Evolutionary conservation across 2,888 invertebrate genomes (phyloP), one percentile per base, ranked within the genome.

Genomic region (Eremobia ochroleuca): DNA sequence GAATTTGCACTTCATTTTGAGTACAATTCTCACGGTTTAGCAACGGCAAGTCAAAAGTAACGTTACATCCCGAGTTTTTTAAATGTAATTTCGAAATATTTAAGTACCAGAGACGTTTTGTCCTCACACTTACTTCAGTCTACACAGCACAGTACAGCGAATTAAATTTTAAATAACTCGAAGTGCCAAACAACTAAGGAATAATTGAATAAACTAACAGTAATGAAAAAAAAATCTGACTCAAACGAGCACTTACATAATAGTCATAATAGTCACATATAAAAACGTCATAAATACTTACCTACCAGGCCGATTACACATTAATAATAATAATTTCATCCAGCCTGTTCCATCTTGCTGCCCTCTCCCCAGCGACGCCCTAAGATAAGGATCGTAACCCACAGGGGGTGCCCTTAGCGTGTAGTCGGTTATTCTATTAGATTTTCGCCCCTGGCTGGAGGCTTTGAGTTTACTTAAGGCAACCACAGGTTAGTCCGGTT

Each of bases 11-110:
- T 68, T 25, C 0, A 52, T 68, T 73, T 25, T 15, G 15, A 40
- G 8, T 52, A 28, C 49, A 40, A 52, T 61, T 61, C 68, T 28
- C 52, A 62, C 52, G 11, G 43, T 68, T 52, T 43, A 4, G 6
- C 31, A 43, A 52, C 21, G 37, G 66, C 13, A 76, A 49, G 11
- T 40, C 6, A 1, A 25, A 46, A 75, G 18, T 68, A n/a, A 76
- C 11, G 31, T 49, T 21, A 25, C n/a, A 62, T 75, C 58, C 46
- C 49, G 15, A 43, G 43, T 43, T 43, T 43, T 43, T 43, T 15
- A 43, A 62, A 72, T 4, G 4, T 34, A 55, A 28, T 74, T 31
- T 55, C 5, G 4, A 18, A 55, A 72, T 37, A 25, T 18, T 21
- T n/a, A 46, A 49, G 21, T 43, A 46, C 2, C 49, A 21, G 6